phyloP scores from a whole-genome alignment of 2,113 vertebrate species.

The Passer montanus region DNA sequence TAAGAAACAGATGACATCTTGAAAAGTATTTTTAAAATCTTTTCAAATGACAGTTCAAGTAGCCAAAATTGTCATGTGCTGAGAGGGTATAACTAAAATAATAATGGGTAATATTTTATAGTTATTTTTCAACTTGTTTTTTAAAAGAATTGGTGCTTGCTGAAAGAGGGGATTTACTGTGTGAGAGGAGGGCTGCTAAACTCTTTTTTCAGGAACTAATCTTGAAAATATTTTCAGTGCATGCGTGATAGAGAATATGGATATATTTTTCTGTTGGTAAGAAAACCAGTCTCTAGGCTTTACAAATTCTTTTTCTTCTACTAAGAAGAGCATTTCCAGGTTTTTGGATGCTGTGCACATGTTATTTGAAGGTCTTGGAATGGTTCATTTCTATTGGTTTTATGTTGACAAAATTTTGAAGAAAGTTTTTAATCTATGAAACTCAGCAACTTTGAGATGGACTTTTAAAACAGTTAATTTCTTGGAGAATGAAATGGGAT shows the following conservation, averaged over 20 bases:
- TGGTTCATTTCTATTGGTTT: neutral
- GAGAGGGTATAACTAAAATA: neutral
- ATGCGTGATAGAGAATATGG: neutral
- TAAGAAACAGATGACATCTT: neutral
- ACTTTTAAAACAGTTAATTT: neutral
- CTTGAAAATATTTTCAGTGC: neutral
- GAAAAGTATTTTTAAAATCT: neutral
- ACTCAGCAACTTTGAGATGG: neutral
- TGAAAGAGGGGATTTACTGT: neutral
- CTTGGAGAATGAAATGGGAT: neutral
- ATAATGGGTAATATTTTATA: neutral
- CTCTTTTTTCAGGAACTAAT: neutral
- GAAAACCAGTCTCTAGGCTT: neutral
- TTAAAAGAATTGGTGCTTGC: neutral
- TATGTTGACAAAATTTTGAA: neutral
- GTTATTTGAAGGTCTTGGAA: neutral
- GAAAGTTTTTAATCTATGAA: neutral
- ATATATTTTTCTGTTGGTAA: neutral
- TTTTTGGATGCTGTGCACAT: neutral
- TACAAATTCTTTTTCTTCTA: neutral
- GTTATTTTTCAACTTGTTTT: neutral
- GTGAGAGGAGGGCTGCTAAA: neutral
- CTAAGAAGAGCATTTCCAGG: neutral
- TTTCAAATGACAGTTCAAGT: neutral
- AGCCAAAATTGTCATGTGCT: neutral